These are phyloP conservation scores for Mesocentrotus franciscanus DNA, from an alignment of 53 echinoderm and acorn worm genomes.

Conservation along the genomic window DNA sequence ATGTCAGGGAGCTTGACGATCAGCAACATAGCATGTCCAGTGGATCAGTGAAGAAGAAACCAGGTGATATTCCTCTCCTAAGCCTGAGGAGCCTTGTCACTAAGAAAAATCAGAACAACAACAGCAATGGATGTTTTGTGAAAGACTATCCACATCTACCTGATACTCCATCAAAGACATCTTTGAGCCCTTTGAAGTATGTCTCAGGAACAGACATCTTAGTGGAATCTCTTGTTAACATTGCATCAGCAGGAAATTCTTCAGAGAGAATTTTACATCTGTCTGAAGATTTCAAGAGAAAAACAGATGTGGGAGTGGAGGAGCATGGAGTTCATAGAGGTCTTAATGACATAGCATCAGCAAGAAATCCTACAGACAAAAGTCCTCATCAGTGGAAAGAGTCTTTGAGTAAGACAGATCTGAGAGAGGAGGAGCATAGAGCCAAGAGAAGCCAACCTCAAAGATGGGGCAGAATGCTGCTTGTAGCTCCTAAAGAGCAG, in stretches of 20 bases:
- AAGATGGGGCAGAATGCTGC: constrained; percentile 10
- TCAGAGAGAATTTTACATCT: no score
- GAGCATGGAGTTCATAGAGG: background rate
- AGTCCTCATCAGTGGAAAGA: no score
- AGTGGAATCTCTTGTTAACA: background rate
- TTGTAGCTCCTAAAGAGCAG: background rate
- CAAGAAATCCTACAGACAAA: background rate
- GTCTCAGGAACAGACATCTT: constrained; percentile 7
- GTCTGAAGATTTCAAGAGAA: background rate
- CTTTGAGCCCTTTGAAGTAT: constrained; percentile 12
- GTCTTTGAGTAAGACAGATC: no score
- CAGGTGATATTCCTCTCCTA: constrained; percentile 35
- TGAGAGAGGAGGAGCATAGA: background rate
- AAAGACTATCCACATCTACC: background rate
- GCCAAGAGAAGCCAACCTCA: background rate
- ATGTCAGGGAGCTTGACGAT: background rate
- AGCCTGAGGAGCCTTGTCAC: background rate
- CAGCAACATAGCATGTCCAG: background rate
- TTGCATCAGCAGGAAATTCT: no score
- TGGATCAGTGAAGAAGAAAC: background rate
- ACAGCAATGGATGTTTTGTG: background rate
- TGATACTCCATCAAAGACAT: background rate
- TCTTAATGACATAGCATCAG: background rate
- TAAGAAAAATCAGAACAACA: constrained; percentile 12
- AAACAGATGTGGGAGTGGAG: background rate